Base-by-base conservation (phyloP, 1,140 invertebrate genomes). In the Chelonus insularis region DNA sequence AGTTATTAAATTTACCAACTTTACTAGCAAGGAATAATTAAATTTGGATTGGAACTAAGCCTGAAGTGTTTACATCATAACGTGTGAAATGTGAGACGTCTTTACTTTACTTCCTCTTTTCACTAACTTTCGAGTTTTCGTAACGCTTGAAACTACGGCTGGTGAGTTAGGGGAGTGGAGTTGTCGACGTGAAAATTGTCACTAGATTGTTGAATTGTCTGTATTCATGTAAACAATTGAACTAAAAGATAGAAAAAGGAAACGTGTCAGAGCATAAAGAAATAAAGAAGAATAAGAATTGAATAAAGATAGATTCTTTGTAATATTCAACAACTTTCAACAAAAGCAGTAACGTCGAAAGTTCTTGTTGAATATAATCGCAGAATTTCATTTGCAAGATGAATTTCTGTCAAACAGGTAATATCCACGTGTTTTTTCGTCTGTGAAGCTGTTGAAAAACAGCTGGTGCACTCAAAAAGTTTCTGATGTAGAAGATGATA, bases 131-230 rank as follows among this genome's bases (percentile, higher is more conserved):
- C 2, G 23, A 58, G 57, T 50, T 50, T 50, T 41, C 43, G 29
- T 21, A 48, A 58, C 18, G 45, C 45, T 58, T 58, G 57, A 58
- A 58, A 58, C 57, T 58, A 5, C 16, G 7, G 39, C 14, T 3
- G 41, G 14, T 12, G 16, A 12, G 47, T 29, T 39, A 51, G 34
- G 47, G 25, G 7, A 29, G 34, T 25, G 34, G 34, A 39, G 47
- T 51, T 34, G 57, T 48, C 57, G 32, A 32, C 43, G 16, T 32
- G 43, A 41, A 58, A 58, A 58, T 58, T 58, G 57, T 48, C 57
- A 57, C 56, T 45, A 23, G 47, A 41, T 47, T 18, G 57, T 48
- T 52, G 50, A 34, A 29, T 29, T 34, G 25, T 25, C 41, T n/a
- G n/a, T n/a, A n/a, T n/a, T n/a, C n/a, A n/a, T 34, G 11, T 34